Evolutionary conservation across 2,113 vertebrate species (phyloP).

Genomic region (Rana temporaria): DNA sequence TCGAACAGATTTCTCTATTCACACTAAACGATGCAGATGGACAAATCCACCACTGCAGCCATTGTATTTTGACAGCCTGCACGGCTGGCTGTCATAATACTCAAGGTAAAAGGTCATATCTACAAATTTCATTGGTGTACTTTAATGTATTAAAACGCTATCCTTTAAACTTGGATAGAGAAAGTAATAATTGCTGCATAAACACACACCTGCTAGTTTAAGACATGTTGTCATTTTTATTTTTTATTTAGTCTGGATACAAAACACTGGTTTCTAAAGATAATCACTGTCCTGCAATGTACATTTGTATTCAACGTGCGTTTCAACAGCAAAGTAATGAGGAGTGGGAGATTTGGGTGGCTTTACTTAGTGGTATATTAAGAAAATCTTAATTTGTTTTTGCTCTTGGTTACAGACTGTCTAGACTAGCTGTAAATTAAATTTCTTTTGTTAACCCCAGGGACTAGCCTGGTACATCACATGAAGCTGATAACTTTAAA

Average conservation of each 20-base stretch:
- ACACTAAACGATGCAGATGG: too few relatives aligned
- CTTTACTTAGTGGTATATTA: not conserved
- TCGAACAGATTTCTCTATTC: too few relatives aligned
- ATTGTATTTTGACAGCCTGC: too few relatives aligned
- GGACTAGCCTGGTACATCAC: not conserved
- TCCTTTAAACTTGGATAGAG: too few relatives aligned
- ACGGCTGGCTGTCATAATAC: too few relatives aligned
- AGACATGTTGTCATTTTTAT: not conserved
- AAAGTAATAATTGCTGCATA: not conserved
- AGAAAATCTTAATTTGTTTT: not conserved
- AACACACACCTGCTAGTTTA: not conserved
- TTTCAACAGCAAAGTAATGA: not conserved
- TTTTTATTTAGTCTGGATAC: not conserved
- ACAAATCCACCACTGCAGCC: too few relatives aligned
- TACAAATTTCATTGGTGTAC: too few relatives aligned
- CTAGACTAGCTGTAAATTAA: not conserved
- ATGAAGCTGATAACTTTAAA: too few relatives aligned
- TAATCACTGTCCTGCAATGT: not conserved
- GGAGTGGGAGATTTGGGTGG: not conserved
- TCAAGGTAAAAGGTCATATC: too few relatives aligned
- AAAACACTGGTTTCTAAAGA: not conserved
- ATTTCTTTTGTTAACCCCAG: not conserved
- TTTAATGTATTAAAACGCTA: too few relatives aligned
- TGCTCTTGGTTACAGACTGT: not conserved
- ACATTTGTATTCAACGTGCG: not conserved